Evolutionary conservation across 2,113 vertebrate genomes (phyloP), one percentile per base, ranked within the genome.

Genomic region (Microtus oregoni): DNA sequence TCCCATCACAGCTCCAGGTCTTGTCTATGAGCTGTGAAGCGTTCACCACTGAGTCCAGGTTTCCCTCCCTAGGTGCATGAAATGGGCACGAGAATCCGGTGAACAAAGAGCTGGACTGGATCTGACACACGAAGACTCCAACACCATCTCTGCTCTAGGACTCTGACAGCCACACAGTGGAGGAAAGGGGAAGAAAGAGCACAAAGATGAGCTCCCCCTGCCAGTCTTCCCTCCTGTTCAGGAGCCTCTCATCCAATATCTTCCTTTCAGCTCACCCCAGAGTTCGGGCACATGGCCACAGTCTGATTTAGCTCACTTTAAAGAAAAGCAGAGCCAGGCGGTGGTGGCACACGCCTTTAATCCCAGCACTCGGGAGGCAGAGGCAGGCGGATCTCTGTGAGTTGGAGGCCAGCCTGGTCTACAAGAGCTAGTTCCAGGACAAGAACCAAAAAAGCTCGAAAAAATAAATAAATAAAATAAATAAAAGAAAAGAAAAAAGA

Each of bases 21-120:
- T 52, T 86, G 61, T 63, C 44, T 52, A 35, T 0, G 75, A 67
- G 41, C 32, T 41, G 47, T 50, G 61, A 78, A 30, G 28, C 1
- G 11, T 14, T 30, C 22, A 0, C 68, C 41, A 1, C 19, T 0
- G 13, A 22, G 9, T 0, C 0, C 10, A 50, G 47, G 1, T 41
- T 55, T 61, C 35, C 6, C 58, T 68, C 35, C 6, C n/a, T 12
- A 41, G 0, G 5, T 30, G 38, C 30, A 8, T 6, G 65, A 32
- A 83, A 2, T 24, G 30, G 22, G 58, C 77, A 28, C 14, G 68
- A 6, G 1, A 0, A 77, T 50, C 63, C 15, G 55, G 12, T 4
- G 24, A 72, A 75, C 8, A 10, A 47, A 30, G 38, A 73, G 5
- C 50, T 26, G 17, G 26, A 35, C 32, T 3, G 3, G 13, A 35